Evolutionary conservation across 2,797 vertebrate species (phyloP).

Genomic region (Peromyscus attwateri): DNA sequence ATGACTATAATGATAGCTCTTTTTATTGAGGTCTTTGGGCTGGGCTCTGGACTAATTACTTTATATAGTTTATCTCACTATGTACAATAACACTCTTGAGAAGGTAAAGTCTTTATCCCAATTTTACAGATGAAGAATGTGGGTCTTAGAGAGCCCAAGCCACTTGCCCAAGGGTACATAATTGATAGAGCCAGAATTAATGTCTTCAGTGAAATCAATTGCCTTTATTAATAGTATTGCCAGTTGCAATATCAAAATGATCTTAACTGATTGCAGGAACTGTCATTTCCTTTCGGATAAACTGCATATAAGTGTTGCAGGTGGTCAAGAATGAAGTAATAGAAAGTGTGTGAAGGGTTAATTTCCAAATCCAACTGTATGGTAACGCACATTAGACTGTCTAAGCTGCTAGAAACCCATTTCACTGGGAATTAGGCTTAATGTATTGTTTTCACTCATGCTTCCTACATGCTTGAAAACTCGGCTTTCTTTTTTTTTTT

Average conservation of each 20-base stretch:
- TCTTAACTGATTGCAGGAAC: neutral
- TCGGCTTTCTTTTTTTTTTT: neutral
- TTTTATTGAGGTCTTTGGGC: slow-evolving; percentile 66
- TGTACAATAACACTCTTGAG: slow-evolving; percentile 46
- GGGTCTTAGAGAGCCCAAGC: neutral
- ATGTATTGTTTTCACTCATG: neutral
- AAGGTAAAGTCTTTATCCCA: slow-evolving; percentile 52
- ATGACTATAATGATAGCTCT: slow-evolving; percentile 49
- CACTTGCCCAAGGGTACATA: neutral
- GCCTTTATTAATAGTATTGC: neutral
- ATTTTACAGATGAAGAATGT: slow-evolving; percentile 56
- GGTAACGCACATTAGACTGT: neutral
- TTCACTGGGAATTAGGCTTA: neutral
- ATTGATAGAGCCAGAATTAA: neutral
- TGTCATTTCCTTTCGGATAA: slow-evolving; percentile 35
- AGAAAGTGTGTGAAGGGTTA: neutral
- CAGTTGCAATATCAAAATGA: neutral
- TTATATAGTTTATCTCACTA: slow-evolving; percentile 53
- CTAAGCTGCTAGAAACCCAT: neutral
- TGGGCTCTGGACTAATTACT: slow-evolving; percentile 57
- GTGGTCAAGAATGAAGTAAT: neutral
- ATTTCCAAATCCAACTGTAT: neutral
- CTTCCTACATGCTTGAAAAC: neutral
- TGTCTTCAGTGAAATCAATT: neutral
- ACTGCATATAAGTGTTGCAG: neutral